phyloP scores from a whole-genome alignment of 2,888 invertebrate species.

The Troilus luridus region DNA sequence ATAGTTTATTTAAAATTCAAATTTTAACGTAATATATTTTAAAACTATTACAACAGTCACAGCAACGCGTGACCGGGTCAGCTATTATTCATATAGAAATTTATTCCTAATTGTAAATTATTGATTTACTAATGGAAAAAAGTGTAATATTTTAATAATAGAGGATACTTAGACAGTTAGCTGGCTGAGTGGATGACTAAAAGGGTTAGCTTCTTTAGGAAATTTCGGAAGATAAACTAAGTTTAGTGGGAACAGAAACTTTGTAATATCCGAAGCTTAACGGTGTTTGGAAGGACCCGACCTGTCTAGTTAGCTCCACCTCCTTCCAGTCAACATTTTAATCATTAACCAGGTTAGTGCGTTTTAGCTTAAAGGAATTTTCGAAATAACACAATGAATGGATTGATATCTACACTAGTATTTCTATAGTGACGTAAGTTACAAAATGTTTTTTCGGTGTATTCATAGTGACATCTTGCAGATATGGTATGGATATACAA shows the following conservation, averaged over 20 bases:
- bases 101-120: no score
- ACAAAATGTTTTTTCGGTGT: no score
- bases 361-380: not conserved
- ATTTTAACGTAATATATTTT: no score
- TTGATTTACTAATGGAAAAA: no score
- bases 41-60: no score
- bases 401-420: no score
- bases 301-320: not conserved
- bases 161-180: not conserved
- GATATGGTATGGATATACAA: no score
- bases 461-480: no score
- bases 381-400: not conserved
- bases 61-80: no score
- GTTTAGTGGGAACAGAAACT: not conserved
- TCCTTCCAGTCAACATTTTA: not conserved
- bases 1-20: no score
- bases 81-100: no score
- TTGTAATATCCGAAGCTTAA: not conserved
- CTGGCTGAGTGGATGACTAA: not conserved
- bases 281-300: not conserved
- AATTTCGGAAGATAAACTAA: not conserved
- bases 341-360: not conserved
- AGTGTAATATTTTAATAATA: not conserved
- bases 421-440: no score
- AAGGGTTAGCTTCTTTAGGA: conserved; percentile 6